These are phyloP conservation scores for Ooceraea biroi DNA, from an alignment of 1,140 invertebrate species.

Conservation along the genomic window DNA sequence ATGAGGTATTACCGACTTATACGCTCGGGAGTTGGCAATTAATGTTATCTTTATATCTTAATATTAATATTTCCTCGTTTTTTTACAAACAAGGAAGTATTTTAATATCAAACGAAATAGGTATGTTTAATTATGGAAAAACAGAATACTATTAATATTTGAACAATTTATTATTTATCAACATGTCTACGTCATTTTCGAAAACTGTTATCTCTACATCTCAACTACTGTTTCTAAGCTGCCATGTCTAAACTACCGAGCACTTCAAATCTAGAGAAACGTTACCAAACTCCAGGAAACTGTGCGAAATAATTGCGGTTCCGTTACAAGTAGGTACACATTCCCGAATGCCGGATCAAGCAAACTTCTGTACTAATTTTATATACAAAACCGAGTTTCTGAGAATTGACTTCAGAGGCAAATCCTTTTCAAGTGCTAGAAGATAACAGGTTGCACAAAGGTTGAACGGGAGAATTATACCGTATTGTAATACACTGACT, in stretches of 20 bases:
- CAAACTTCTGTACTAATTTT: constrained; percentile 2
- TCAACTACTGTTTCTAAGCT: too few species aligned
- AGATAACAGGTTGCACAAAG: neutral
- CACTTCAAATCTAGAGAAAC: neutral
- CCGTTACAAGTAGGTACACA: neutral
- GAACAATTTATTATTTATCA: neutral
- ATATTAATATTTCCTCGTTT: neutral
- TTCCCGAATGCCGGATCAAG: neutral
- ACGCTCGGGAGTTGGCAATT: neutral
- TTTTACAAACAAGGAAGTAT: too few species aligned
- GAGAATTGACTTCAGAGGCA: neutral
- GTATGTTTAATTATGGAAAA: neutral
- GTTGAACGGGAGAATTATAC: neutral
- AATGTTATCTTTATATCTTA: neutral
- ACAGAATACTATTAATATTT: neutral
- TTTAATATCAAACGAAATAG: constrained; percentile 5
- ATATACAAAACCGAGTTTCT: neutral
- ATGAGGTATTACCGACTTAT: neutral
- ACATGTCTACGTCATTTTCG: too few species aligned
- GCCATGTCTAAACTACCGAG: neutral
- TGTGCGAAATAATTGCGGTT: constrained; percentile 1
- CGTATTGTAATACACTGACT: neutral
- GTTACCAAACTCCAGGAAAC: neutral
- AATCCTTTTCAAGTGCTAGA: neutral
- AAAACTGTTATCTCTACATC: too few species aligned